Conservation (phyloP, 2,113 vertebrate genomes). For the Percina caprodes region DNA sequence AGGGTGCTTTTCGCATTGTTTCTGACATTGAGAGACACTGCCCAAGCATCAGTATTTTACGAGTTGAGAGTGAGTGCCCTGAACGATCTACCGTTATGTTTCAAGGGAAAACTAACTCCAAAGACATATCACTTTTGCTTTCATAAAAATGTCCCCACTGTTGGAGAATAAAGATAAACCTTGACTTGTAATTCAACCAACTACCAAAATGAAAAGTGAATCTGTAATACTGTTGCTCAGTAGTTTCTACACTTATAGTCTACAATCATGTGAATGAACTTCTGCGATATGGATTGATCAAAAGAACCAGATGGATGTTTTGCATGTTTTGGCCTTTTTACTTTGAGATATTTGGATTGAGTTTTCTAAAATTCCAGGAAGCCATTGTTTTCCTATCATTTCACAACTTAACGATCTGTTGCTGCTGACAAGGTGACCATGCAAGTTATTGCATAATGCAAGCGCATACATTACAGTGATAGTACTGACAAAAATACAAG, state of each 20-base stretch:
- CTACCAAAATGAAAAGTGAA: background rate
- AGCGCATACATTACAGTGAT: background rate
- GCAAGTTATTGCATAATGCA: background rate
- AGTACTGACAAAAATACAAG: background rate
- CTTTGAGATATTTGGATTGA: background rate
- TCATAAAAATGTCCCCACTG: no score
- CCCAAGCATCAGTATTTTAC: no score
- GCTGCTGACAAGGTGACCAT: background rate
- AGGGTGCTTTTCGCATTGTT: no score
- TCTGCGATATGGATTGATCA: constrained; percentile 10
- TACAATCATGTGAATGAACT: background rate
- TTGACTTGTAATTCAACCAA: background rate
- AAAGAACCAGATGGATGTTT: background rate
- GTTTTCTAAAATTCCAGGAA: background rate
- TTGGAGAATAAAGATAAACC: background rate
- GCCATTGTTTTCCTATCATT: background rate
- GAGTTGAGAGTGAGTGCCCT: no score
- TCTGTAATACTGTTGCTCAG: constrained; percentile 49
- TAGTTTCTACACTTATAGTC: constrained; percentile 51
- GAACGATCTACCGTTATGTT: no score
- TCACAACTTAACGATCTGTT: background rate
- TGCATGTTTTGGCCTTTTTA: constrained; percentile 11
- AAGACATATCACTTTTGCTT: no score
- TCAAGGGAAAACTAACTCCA: background rate
- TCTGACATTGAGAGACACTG: no score